Conservation (phyloP, 2,888 invertebrate genomes). For the Pseudococcus longispinus region DNA sequence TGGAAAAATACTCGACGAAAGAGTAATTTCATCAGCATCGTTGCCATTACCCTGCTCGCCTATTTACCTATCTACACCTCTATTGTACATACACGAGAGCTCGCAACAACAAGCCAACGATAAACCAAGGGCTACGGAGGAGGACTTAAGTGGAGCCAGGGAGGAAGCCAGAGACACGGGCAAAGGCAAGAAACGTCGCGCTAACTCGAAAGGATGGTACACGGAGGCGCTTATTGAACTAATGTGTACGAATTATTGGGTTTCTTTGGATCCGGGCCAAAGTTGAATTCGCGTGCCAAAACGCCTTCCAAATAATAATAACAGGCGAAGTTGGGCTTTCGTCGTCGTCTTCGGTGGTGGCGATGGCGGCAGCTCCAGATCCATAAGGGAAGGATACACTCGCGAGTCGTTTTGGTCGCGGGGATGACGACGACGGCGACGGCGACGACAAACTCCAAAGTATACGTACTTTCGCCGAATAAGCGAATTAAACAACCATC, state of each 20-base stretch:
- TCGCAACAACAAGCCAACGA: not conserved
- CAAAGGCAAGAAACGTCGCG: not conserved
- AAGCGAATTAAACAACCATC: slow-evolving; percentile 35
- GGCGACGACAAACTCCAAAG: not conserved
- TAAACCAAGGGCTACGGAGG: not conserved
- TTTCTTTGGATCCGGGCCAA: slow-evolving; percentile 29
- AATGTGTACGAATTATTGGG: slow-evolving; percentile 46
- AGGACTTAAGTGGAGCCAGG: not conserved
- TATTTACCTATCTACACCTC: not conserved
- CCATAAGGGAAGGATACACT: not conserved
- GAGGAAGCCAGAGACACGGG: not conserved
- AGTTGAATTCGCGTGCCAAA: slow-evolving; percentile 42
- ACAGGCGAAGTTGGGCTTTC: not conserved
- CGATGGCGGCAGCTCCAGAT: not conserved
- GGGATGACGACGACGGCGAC: not conserved
- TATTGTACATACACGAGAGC: not conserved
- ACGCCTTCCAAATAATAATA: slow-evolving; percentile 46
- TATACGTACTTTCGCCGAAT: slow-evolving; percentile 7
- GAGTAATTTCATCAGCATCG: slow-evolving; percentile 4
- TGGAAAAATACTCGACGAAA: slow-evolving; percentile 10
- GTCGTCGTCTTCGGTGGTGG: not conserved
- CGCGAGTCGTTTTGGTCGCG: not conserved
- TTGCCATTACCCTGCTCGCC: not conserved
- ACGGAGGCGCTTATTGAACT: slow-evolving; percentile 44
- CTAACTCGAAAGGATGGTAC: slow-evolving; percentile 39